Evolutionary conservation across 2,113 vertebrate species (phyloP).

Genomic region (Aspiorhynchus laticeps): DNA sequence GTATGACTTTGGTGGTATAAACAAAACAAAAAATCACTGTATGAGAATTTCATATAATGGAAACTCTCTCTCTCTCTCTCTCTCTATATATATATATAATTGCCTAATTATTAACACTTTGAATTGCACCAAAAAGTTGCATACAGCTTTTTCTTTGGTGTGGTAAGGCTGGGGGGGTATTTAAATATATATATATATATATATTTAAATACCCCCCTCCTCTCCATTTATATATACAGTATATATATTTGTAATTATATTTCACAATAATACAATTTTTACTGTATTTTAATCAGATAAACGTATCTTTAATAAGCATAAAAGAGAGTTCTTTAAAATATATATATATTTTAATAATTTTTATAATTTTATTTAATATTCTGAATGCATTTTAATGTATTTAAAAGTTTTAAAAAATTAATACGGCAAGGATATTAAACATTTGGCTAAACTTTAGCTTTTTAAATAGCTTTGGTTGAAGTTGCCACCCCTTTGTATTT

Average conservation of each 20-base stretch:
- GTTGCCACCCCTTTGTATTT: too few species aligned
- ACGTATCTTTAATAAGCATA: not conserved
- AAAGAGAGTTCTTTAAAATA: too few species aligned
- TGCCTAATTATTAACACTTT: too few species aligned
- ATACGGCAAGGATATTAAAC: not conserved
- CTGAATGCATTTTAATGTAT: not conserved
- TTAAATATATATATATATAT: too few species aligned
- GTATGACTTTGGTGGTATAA: not conserved
- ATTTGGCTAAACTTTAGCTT: not conserved
- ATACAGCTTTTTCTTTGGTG: too few species aligned
- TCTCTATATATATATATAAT: too few species aligned
- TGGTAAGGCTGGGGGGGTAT: too few species aligned
- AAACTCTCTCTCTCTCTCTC: too few species aligned
- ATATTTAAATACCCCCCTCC: too few species aligned
- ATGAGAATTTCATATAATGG: not conserved
- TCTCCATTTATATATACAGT: too few species aligned
- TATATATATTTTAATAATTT: too few species aligned
- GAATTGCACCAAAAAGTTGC: too few species aligned
- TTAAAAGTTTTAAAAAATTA: not conserved
- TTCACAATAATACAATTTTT: not conserved
- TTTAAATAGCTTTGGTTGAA: not conserved
- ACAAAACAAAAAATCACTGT: not conserved
- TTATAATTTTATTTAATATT: not conserved
- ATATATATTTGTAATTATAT: not conserved
- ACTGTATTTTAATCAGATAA: not conserved